These are phyloP conservation scores for Pica pica DNA, from an alignment of 2,113 vertebrate genomes.

Conservation along the genomic window DNA sequence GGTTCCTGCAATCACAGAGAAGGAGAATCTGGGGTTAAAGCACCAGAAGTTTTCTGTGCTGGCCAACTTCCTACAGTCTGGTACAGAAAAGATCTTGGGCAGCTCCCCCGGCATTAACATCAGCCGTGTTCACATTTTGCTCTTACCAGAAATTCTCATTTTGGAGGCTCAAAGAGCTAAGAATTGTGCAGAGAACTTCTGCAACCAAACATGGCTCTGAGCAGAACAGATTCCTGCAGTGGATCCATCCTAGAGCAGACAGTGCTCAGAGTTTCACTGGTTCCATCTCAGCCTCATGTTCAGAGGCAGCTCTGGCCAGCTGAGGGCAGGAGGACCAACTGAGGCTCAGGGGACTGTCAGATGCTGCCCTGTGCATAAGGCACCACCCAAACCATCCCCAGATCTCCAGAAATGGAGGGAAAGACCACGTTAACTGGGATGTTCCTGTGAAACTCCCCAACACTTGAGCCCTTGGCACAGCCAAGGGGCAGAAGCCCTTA, in stretches of 20 bases:
- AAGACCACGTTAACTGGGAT: fast-evolving
- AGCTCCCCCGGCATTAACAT: neutral
- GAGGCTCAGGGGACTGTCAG: neutral
- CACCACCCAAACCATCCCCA: neutral
- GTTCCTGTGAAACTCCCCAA: neutral
- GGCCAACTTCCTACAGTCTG: neutral
- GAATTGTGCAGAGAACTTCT: neutral
- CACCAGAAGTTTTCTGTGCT: neutral
- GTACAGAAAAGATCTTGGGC: neutral
- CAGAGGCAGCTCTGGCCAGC: neutral
- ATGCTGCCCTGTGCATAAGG: neutral
- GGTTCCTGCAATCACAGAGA: slow-evolving; percentile 43
- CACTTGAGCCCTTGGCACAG: neutral
- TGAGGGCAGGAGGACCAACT: neutral
- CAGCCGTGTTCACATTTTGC: neutral
- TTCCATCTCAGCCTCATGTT: neutral
- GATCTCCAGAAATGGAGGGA: neutral
- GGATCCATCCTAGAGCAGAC: neutral
- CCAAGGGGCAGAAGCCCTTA: neutral
- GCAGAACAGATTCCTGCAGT: neutral
- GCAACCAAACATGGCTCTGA: neutral
- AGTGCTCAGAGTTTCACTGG: neutral
- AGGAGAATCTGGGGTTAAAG: neutral
- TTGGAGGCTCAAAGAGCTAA: neutral
- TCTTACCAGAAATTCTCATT: neutral